phyloP scores from a whole-genome alignment of 2,113 vertebrate genomes.

The Leptocoma aspasia region DNA sequence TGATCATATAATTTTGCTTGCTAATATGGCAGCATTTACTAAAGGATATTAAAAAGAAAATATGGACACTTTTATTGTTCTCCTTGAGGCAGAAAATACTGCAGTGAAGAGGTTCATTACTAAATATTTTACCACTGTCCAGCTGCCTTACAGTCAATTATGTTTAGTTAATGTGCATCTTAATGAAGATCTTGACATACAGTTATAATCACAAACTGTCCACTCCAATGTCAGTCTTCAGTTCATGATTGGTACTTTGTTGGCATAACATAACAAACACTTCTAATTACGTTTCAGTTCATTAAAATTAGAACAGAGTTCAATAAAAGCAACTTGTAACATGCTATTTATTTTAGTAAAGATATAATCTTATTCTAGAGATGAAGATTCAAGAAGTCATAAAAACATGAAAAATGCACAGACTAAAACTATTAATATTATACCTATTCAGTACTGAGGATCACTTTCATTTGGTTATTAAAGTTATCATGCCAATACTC shows the following conservation, averaged over 20 bases:
- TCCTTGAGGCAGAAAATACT: conserved; percentile 28
- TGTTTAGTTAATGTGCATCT: conserved; percentile 41
- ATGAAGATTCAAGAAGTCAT: not conserved
- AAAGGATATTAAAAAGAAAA: conserved; percentile 15
- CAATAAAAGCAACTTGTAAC: not conserved
- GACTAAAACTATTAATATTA: not conserved
- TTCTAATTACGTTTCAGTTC: not conserved
- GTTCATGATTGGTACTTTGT: conserved; percentile 18
- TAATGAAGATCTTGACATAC: conserved; percentile 56
- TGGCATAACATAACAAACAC: conserved; percentile 23
- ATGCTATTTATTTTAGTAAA: not conserved
- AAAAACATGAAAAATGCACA: not conserved
- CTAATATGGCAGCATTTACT: not conserved
- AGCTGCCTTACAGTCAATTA: conserved; percentile 62
- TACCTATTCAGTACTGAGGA: not conserved
- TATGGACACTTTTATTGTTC: not conserved
- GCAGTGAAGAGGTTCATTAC: conserved; percentile 13
- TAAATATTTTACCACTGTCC: conserved; percentile 31
- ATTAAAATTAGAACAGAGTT: conserved; percentile 22
- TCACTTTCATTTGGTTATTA: not conserved
- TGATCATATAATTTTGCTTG: not conserved
- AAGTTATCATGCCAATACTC: conserved; percentile 1
- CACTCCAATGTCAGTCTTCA: conserved; percentile 34
- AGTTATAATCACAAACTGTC: conserved; percentile 50
- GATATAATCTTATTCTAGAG: not conserved